phyloP scores from a whole-genome alignment of 2,888 invertebrate genomes.

The Blastobasis lacticolella region DNA sequence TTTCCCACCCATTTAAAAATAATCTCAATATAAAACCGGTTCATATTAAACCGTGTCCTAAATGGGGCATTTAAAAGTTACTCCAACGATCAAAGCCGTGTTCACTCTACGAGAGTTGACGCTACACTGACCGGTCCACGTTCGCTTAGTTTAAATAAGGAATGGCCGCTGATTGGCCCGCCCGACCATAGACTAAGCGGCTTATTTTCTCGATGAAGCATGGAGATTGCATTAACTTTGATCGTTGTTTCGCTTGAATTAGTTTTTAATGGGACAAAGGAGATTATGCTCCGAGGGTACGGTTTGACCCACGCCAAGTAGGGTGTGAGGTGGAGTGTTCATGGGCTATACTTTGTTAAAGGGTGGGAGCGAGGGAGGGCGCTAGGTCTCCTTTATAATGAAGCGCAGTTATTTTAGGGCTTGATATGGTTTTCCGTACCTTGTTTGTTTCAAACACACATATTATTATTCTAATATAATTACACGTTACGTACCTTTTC shows the following conservation, averaged over 20 bases:
- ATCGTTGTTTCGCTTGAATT: slow-evolving; percentile 38
- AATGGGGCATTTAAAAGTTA: slow-evolving; percentile 5
- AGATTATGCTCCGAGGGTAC: neutral
- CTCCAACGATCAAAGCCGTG: slow-evolving; percentile 25
- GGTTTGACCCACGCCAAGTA: too few relatives aligned
- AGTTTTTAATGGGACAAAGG: slow-evolving; percentile 45
- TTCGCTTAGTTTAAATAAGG: slow-evolving; percentile 24
- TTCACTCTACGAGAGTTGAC: slow-evolving; percentile 12
- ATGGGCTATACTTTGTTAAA: too few relatives aligned
- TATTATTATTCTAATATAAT: too few relatives aligned
- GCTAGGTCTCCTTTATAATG: too few relatives aligned
- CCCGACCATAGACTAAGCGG: slow-evolving; percentile 49
- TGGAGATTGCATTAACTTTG: slow-evolving; percentile 36
- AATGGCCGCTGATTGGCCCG: slow-evolving; percentile 27
- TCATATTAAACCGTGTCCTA: too few relatives aligned
- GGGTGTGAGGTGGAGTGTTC: too few relatives aligned
- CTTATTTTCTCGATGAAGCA: slow-evolving; percentile 46
- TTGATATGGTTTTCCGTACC: too few relatives aligned
- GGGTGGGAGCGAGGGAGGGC: too few relatives aligned
- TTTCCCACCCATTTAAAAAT: slow-evolving; percentile 1
- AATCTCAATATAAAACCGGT: neutral
- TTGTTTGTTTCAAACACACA: too few relatives aligned
- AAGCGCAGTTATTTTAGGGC: too few relatives aligned
- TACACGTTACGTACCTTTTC: too few relatives aligned
- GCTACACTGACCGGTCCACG: slow-evolving; percentile 24